Evolutionary conservation across 2,113 vertebrate genomes (phyloP), one percentile per base, ranked within the genome.

Genomic region (Rhineura floridana): DNA sequence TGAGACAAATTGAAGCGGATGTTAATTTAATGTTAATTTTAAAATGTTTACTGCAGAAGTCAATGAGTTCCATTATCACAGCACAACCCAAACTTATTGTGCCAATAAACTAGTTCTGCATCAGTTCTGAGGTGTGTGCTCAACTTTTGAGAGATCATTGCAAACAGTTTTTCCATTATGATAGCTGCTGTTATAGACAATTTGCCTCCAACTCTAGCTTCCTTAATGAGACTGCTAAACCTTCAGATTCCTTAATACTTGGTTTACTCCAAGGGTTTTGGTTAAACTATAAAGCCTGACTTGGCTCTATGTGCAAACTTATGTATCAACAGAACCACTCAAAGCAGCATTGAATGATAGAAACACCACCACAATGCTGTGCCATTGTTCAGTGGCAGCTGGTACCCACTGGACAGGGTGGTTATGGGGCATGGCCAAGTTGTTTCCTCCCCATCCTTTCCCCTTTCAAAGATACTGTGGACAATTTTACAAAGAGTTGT

Each of bases 21-120:
- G 39, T 13, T 72, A 36, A 46, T 42, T 6, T 80, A 75, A 1
- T 72, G 76, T 78, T 86, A 39, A 90, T 89, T 67, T 70, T 82
- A 82, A 81, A 0, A 67, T 79, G 81, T 83, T 87, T 83, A 2
- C 2, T 52, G 9, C 44, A 83, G 62, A n/a, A 25, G 17, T 77
- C 46, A 69, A 42, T 81, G 75, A 69, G 48, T 86, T 89, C n/a
- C 44, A 67, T 65, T 59, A 89, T 89, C 79, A 33, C 1, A 0
- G 50, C 21, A 8, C 8, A 11, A 70, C 12, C 28, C 44, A 55
- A 62, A 0, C 3, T 70, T 85, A 86, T 48, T 90, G 87, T 85
- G 44, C 67, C 44, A 89, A 81, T 85, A 81, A 89, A 82, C 87
- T 85, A 36, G 67, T 88, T 12, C 19, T 48, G 42, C 88, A 5